Conservation (phyloP, 2,797 vertebrate genomes). For the Vultur gryphus region DNA sequence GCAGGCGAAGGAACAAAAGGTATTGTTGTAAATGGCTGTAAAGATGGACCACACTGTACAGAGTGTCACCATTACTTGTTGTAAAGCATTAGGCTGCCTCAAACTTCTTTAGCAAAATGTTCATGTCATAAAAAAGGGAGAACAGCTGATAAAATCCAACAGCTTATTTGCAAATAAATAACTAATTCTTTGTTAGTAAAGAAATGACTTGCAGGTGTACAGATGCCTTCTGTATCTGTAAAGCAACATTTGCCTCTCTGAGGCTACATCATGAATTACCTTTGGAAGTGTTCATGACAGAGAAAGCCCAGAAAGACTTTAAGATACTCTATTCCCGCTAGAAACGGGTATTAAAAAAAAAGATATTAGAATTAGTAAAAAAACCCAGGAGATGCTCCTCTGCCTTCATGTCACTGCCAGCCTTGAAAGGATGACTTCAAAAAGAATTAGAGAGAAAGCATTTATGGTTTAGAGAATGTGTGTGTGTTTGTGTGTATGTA, state of each 20-base stretch:
- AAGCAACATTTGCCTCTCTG: neutral
- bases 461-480: neutral
- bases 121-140: neutral
- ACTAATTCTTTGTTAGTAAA: neutral
- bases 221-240: neutral
- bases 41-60: neutral
- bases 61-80: neutral
- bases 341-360: neutral
- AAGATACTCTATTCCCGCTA: neutral
- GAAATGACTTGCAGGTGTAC: neutral
- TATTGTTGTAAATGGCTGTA: neutral
- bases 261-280: neutral
- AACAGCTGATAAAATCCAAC: neutral
- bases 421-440: neutral
- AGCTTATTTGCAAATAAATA: neutral
- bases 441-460: neutral
- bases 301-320: neutral
- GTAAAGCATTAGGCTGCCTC: neutral
- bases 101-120: neutral
- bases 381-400: neutral
- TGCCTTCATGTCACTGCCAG: neutral
- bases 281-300: neutral
- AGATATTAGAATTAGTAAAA: neutral
- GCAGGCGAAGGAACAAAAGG: neutral
- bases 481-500: neutral